Conservation (phyloP, 2,888 invertebrate genomes). For the Coelinius sp. region DNA sequence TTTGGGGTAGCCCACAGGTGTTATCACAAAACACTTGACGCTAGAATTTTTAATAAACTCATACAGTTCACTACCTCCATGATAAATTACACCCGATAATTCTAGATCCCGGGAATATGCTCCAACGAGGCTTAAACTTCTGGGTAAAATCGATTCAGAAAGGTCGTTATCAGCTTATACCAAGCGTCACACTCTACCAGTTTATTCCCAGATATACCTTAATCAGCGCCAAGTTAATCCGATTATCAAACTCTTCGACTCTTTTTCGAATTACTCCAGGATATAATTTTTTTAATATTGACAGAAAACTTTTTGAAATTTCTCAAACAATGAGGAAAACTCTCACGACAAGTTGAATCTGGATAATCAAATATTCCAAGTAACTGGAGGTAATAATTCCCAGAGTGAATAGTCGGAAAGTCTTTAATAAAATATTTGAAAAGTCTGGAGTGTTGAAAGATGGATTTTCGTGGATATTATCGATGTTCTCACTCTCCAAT, state of each 20-base stretch:
- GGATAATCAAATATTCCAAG: not conserved
- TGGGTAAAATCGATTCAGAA: not conserved
- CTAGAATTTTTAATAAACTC: not conserved
- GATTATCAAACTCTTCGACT: not conserved
- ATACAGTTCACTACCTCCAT: not conserved
- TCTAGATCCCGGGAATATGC: not conserved
- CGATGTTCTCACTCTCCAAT: not conserved
- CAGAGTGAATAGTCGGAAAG: not conserved
- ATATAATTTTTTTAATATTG: too few species aligned
- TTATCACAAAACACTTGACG: not conserved
- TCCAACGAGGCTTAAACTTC: not conserved
- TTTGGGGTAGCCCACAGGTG: not conserved
- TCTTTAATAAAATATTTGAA: not conserved
- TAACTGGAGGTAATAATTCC: not conserved
- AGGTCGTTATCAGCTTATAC: slow-evolving; percentile 12
- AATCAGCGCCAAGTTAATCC: not conserved
- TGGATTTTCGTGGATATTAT: not conserved
- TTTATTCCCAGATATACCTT: not conserved
- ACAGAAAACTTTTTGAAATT: not conserved
- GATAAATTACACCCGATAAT: not conserved
- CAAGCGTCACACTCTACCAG: not conserved
- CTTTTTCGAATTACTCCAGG: not conserved
- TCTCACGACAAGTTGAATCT: not conserved
- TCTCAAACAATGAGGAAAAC: not conserved
- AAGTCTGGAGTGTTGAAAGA: not conserved